Evolutionary conservation across 2,888 invertebrate species (phyloP).

Genomic region (Mactromeris polynyma): DNA sequence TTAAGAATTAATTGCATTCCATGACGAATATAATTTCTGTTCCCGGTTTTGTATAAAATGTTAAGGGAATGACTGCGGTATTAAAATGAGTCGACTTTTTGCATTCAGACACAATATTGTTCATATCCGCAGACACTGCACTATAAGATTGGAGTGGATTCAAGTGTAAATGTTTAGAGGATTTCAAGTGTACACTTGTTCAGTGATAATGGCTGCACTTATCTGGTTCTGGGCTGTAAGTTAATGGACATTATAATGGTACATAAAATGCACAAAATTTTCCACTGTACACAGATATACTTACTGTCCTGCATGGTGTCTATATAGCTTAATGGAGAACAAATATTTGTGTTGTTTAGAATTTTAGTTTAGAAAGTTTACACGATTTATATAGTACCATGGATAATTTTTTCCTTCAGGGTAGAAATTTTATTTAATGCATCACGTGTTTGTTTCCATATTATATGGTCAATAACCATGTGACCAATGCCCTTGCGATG

Average conservation of each 20-base stretch:
- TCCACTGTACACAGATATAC: background rate
- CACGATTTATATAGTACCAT: too few species aligned
- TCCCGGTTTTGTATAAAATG: background rate
- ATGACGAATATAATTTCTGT: background rate
- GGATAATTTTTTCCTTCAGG: too few species aligned
- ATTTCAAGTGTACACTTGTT: slow-evolving; percentile 16
- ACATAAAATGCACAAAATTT: background rate
- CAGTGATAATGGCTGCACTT: background rate
- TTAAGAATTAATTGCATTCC: background rate
- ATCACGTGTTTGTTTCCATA: too few species aligned
- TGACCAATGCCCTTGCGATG: too few species aligned
- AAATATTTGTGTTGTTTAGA: too few species aligned
- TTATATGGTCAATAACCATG: too few species aligned
- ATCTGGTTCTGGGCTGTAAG: background rate
- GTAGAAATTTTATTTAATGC: too few species aligned
- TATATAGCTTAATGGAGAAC: too few species aligned
- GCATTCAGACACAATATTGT: slow-evolving; percentile 10
- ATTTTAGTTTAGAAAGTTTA: too few species aligned
- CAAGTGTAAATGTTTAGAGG: background rate
- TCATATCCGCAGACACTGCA: background rate
- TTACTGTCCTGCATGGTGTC: background rate
- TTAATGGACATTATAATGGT: background rate
- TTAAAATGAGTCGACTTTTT: background rate
- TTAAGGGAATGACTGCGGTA: background rate
- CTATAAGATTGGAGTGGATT: background rate